phyloP scores from a whole-genome alignment of 1,140 invertebrate genomes.

The Macrosteles quadrilineatus region DNA sequence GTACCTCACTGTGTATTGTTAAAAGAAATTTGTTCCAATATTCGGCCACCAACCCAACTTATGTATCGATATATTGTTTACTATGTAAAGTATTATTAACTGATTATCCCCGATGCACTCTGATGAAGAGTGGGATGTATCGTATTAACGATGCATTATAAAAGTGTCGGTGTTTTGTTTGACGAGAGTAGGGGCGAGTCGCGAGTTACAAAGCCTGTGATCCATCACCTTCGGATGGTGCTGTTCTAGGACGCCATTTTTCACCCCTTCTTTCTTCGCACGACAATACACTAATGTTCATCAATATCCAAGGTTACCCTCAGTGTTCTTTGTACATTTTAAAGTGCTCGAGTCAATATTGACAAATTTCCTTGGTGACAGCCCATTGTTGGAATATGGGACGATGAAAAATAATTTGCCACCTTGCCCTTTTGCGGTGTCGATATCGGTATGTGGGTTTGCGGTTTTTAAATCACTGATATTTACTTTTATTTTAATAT shows the following conservation, averaged over 20 bases:
- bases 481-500: too few relatives aligned
- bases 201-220: slow-evolving; percentile 1
- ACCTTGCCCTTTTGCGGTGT: slow-evolving; percentile 11
- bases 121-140: too few relatives aligned
- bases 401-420: background rate
- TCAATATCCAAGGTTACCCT: slow-evolving; percentile 22
- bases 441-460: slow-evolving; percentile 6
- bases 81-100: too few relatives aligned
- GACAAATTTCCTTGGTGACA: slow-evolving; percentile 17
- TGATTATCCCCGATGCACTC: too few relatives aligned
- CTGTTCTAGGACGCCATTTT: slow-evolving; percentile 4
- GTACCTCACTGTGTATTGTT: too few relatives aligned
- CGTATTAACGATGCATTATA: too few relatives aligned
- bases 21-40: too few relatives aligned
- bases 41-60: too few relatives aligned
- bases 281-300: slow-evolving; percentile 22
- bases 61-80: too few relatives aligned
- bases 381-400: slow-evolving; percentile 15
- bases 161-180: too few relatives aligned
- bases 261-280: slow-evolving; percentile 14
- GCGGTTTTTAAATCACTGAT: too few relatives aligned
- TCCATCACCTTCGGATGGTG: slow-evolving; percentile 17
- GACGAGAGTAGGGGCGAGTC: background rate
- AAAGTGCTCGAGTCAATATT: slow-evolving; percentile 20
- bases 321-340: slow-evolving; percentile 27